Evolutionary conservation across 2,113 vertebrate species (phyloP).

Genomic region (Nestor notabilis): DNA sequence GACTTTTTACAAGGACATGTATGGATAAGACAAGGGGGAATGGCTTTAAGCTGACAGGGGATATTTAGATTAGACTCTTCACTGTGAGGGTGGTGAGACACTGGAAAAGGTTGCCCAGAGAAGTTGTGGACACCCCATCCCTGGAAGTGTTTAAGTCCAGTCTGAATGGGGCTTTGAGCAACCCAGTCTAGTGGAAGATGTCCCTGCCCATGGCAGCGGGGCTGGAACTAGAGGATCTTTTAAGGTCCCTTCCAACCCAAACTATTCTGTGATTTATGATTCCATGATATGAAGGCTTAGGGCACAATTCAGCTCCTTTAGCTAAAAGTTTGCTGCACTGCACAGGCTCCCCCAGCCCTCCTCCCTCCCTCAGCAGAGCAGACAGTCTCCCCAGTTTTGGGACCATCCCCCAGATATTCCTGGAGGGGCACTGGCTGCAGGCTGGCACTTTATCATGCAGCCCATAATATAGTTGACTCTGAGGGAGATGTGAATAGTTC

Average conservation of each 20-base stretch:
- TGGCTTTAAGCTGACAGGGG: neutral
- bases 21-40: neutral
- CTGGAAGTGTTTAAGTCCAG: neutral
- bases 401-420: neutral
- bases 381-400: neutral
- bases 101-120: neutral
- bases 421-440: neutral
- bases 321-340: neutral
- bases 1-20: neutral
- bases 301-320: neutral
- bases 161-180: neutral
- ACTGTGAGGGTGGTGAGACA: neutral
- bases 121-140: neutral
- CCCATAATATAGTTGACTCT: neutral
- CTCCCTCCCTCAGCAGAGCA: neutral
- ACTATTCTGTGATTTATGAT: neutral
- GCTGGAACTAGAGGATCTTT: neutral
- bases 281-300: neutral
- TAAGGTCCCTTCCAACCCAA: neutral
- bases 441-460: neutral
- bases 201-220: neutral
- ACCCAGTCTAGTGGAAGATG: neutral
- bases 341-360: neutral
- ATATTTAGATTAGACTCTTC: neutral
- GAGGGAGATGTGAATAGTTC: neutral